Conservation (phyloP, 37 sponge, comb jelly and placozoan genomes). For the Beroe forskalii region DNA sequence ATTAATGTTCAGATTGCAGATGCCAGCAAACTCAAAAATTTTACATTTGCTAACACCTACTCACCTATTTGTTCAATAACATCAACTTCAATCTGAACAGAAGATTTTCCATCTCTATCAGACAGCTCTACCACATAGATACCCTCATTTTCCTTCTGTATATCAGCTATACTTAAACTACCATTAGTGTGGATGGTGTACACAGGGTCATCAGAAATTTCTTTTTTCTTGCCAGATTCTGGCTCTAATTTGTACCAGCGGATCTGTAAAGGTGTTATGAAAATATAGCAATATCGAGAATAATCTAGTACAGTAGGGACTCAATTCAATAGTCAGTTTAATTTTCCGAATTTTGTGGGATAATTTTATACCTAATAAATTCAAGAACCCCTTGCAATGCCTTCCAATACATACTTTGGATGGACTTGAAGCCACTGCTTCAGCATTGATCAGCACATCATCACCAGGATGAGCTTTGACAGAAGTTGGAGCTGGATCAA, state of each 20-base stretch:
- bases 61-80: not conserved
- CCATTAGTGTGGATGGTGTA: not conserved
- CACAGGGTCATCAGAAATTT: not conserved
- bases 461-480: not conserved
- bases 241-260: not conserved
- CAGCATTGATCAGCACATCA: not conserved
- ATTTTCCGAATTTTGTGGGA: too few species aligned
- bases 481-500: conserved; percentile 14
- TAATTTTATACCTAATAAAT: too few species aligned
- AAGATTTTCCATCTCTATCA: not conserved
- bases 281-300: too few species aligned
- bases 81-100: not conserved
- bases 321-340: too few species aligned
- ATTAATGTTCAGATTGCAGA: too few species aligned
- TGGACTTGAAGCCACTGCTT: not conserved
- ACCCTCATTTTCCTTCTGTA: not conserved
- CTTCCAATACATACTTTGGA: too few species aligned
- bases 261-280: too few species aligned
- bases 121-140: not conserved
- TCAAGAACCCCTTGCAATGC: too few species aligned
- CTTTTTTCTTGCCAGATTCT: not conserved
- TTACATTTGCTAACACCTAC: too few species aligned
- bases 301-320: too few species aligned
- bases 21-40: too few species aligned
- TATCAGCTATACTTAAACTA: not conserved